Conservation (phyloP, 2,113 vertebrate genomes). For the Gymnogyps californianus region DNA sequence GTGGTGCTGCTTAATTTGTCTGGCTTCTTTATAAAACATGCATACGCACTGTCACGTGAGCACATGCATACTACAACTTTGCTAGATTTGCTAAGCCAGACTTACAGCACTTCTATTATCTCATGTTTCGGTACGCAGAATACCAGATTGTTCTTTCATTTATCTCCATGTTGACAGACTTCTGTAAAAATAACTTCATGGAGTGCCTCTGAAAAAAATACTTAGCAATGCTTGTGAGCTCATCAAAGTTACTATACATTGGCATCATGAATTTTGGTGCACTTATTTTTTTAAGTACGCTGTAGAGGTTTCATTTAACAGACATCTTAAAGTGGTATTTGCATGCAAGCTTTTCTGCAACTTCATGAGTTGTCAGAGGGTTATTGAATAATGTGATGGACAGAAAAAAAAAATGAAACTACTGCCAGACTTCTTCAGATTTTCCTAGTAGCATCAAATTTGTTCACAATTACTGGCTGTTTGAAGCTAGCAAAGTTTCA, state of each 20-base stretch:
- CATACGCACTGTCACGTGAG: too few species aligned
- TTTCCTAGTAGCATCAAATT: neutral
- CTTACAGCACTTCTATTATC: neutral
- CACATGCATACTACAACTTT: rapidly evolving
- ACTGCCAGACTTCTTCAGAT: neutral
- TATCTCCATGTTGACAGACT: neutral
- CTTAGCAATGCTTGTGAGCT: neutral
- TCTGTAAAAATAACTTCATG: neutral
- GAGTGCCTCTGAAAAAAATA: neutral
- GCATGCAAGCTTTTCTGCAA: neutral
- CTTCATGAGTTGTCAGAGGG: neutral
- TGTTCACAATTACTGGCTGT: neutral
- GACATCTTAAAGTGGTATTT: neutral
- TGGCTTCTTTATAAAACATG: neutral
- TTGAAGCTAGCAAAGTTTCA: neutral
- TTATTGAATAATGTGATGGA: neutral
- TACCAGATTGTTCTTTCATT: neutral
- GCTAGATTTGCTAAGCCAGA: neutral
- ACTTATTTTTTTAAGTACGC: neutral
- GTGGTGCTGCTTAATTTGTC: neutral
- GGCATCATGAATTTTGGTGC: neutral
- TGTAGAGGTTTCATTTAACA: neutral
- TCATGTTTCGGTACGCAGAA: neutral
- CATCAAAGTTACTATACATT: rapidly evolving
- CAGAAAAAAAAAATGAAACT: neutral